A percentile compares a stretch with the other conserved stretches of the same genome.
Evolutionary conservation across 2,888 invertebrate species (phyloP).

Genomic region (Heliconius charithonia): DNA sequence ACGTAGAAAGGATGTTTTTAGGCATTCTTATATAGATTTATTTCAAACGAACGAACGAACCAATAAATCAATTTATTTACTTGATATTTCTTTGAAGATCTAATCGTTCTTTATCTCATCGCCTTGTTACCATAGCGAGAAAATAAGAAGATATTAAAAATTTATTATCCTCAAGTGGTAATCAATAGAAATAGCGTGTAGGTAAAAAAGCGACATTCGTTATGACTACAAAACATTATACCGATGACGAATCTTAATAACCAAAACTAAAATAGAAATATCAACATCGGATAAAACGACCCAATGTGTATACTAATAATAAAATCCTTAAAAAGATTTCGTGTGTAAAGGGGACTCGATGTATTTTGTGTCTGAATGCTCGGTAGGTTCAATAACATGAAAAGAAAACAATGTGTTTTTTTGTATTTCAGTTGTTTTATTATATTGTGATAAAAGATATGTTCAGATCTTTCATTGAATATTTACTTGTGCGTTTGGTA

Average conservation of each 20-base stretch:
- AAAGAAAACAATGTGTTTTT: slow-evolving; percentile 1
- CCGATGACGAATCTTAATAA: neutral
- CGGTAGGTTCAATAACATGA: slow-evolving; percentile 5
- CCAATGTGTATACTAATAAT: slow-evolving; percentile 12
- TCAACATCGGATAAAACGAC: neutral
- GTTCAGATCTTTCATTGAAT: neutral
- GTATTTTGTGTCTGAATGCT: slow-evolving; percentile 10
- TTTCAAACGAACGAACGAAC: too few relatives aligned
- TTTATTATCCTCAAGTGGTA: too few relatives aligned
- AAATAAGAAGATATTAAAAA: too few relatives aligned
- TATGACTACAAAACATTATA: neutral
- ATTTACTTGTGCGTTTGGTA: neutral
- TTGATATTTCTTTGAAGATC: too few relatives aligned
- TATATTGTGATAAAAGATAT: neutral
- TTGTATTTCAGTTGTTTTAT: neutral
- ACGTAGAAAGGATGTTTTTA: too few relatives aligned
- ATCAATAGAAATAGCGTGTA: too few relatives aligned
- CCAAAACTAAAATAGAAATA: neutral
- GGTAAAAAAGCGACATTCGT: too few relatives aligned
- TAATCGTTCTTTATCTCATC: too few relatives aligned
- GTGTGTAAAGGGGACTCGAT: neutral
- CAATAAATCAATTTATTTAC: too few relatives aligned
- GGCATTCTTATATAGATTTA: too few relatives aligned
- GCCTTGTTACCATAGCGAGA: too few relatives aligned
- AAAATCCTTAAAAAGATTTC: slow-evolving; percentile 8